Base-by-base conservation (phyloP, 2,113 vertebrate genomes). In the Coryphaenoides rupestris region DNA sequence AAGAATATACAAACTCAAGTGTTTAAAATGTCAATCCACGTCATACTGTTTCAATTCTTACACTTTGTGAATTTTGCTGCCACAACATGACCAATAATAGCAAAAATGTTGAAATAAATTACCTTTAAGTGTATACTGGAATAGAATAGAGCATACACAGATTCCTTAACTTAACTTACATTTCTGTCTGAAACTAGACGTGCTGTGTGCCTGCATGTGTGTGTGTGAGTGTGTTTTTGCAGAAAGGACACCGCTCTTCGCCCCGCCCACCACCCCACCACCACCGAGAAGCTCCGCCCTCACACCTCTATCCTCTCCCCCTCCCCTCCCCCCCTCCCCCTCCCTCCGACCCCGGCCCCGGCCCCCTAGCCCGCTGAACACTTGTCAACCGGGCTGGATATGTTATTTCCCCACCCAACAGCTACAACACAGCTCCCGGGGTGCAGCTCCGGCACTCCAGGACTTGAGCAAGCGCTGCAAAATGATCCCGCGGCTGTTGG, bases 381-480 rank as follows among this genome's bases (percentile, higher is more conserved):
- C 33, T 40, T 40, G 33, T 40, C 54, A 22, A 21, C 54, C 76
- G 71, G 75, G 80, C 78, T 86, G 73, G 67, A 83, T 87, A 78
- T 84, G 85, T 84, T 87, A 82, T 83, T 84, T 89, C 84, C 83
- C 82, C 76, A 83, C 87, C 85, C 86, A 87, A 77, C 81, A 76
- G 81, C 77, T 69, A 76, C 72, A 75, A 86, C 88, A 79, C 70
- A 59, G 88, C 85, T 90, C 89, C 69, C 78, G 66, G 78, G 84
- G 81, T 83, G 89, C 87, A 87, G 88, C 85, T 84, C 62, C 17
- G 47, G 15, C n/a, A n/a, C 47, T 50, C 28, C 19, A 21, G 19
- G 0, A 76, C 77, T 84, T 65, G 21, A 40, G 13, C 57, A 59
- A 85, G 74, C 19, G 16, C 70, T 77, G 85, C 76, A 86, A 84